Evolutionary conservation across 2,888 invertebrate species (phyloP).

Genomic region (Conchocele bisecta): DNA sequence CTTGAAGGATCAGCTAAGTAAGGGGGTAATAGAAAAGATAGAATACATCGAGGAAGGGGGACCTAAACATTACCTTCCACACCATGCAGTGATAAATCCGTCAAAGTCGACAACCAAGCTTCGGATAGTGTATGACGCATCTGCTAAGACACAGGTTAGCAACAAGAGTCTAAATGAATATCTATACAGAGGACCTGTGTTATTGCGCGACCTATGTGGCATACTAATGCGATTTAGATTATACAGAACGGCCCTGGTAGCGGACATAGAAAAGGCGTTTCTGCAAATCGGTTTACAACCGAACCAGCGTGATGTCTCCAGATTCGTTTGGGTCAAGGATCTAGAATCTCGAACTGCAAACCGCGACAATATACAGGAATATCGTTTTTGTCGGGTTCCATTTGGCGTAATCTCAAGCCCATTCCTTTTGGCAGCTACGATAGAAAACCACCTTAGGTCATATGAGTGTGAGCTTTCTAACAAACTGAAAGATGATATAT

Average conservation of each 20-base stretch:
- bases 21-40: constrained; percentile 17
- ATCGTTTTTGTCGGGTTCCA: constrained; percentile 1
- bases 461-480: neutral
- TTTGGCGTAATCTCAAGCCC: constrained; percentile 10
- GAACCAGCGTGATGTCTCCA: constrained; percentile 15
- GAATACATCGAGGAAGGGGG: neutral
- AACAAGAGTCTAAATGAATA: constrained; percentile 29
- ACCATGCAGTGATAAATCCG: constrained; percentile 22
- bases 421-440: constrained; percentile 5
- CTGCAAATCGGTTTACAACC: constrained; percentile 8
- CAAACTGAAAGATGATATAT: constrained; percentile 3
- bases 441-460: neutral
- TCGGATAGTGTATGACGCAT: constrained; percentile 4
- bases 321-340: constrained; percentile 23
- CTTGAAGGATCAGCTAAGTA: constrained; percentile 8
- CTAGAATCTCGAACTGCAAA: neutral
- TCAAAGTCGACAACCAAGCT: constrained; percentile 4
- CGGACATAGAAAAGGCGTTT: constrained; percentile 30
- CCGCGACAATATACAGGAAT: constrained; percentile 1
- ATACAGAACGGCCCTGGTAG: neutral
- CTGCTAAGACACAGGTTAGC: neutral
- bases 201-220: constrained; percentile 11
- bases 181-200: neutral
- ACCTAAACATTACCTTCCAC: constrained; percentile 15
- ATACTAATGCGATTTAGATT: constrained; percentile 18